Conservation (phyloP, 2,797 vertebrate species). For the Oreochromis grahami region DNA sequence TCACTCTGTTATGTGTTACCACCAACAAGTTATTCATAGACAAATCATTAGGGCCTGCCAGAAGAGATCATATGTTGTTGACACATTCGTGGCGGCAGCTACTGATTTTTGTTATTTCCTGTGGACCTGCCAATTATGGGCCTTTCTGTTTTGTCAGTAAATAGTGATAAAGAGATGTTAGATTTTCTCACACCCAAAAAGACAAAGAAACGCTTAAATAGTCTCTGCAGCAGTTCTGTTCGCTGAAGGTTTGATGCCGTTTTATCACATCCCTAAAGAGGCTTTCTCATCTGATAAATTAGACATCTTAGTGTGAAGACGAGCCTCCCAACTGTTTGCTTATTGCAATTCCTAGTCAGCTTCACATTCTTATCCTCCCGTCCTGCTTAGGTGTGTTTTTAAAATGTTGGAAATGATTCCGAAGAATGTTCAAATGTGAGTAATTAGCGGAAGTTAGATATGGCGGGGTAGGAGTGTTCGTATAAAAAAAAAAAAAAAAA, state of each 20-base stretch:
- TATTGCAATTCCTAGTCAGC: not conserved
- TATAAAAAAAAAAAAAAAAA: not conserved
- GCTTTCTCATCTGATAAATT: not conserved
- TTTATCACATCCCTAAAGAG: not conserved
- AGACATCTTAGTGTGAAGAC: not conserved
- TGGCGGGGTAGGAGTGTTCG: not conserved
- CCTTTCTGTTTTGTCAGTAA: not conserved
- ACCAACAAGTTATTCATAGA: not conserved
- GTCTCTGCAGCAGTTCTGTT: not conserved
- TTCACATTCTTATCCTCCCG: not conserved
- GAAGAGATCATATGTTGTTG: not conserved
- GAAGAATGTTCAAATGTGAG: not conserved
- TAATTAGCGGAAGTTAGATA: not conserved
- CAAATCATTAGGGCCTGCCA: not conserved
- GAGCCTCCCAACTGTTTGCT: not conserved
- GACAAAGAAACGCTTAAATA: not conserved
- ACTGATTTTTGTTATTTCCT: not conserved
- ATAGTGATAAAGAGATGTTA: not conserved
- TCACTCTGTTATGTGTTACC: not conserved
- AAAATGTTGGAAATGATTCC: not conserved
- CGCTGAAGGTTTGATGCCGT: rapidly evolving
- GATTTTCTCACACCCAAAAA: not conserved
- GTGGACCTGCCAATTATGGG: not conserved
- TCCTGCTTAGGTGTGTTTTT: not conserved
- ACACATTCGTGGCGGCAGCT: not conserved